Evolutionary conservation across 1,140 invertebrate genomes (phyloP).

Genomic region (Ips nitidus): DNA sequence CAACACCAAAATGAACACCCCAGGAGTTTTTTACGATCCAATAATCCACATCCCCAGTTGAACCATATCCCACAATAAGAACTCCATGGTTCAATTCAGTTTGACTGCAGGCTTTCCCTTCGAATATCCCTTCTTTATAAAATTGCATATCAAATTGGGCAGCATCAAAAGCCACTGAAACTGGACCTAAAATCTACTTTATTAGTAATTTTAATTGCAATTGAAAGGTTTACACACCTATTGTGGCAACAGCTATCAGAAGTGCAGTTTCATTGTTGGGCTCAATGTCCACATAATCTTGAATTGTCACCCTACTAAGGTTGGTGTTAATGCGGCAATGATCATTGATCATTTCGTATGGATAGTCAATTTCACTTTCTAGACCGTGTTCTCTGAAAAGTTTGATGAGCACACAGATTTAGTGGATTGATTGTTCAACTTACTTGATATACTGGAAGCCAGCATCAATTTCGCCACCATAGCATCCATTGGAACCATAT

Average conservation of each 20-base stretch:
- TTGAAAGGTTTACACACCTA: conserved; percentile 13
- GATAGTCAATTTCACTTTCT: conserved; percentile 87
- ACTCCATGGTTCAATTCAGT: conserved; percentile 83
- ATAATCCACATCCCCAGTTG: conserved; percentile 64
- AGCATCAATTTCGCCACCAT: conserved; percentile 90
- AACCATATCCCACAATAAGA: conserved; percentile 80
- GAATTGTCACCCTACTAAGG: conserved; percentile 75
- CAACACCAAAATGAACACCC: conserved; percentile 78
- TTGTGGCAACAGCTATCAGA: conserved; percentile 70
- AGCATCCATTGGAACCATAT: conserved; percentile 66
- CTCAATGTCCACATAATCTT: conserved; percentile 79
- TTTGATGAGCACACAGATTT: neutral
- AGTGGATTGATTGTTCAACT: neutral
- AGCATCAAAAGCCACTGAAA: conserved; percentile 91
- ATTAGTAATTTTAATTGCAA: neutral
- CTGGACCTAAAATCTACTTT: conserved; percentile 67
- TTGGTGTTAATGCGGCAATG: conserved; percentile 61
- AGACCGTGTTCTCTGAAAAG: conserved; percentile 73
- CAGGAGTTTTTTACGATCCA: conserved; percentile 88
- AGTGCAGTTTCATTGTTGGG: conserved; percentile 72
- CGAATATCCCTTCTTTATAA: conserved; percentile 63
- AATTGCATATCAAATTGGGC: conserved; percentile 69
- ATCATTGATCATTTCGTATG: conserved; percentile 78
- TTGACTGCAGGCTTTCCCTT: conserved; percentile 59
- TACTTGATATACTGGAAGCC: conserved; percentile 84